phyloP scores from a whole-genome alignment of 2,797 vertebrate genomes.

The Paguma larvata region DNA sequence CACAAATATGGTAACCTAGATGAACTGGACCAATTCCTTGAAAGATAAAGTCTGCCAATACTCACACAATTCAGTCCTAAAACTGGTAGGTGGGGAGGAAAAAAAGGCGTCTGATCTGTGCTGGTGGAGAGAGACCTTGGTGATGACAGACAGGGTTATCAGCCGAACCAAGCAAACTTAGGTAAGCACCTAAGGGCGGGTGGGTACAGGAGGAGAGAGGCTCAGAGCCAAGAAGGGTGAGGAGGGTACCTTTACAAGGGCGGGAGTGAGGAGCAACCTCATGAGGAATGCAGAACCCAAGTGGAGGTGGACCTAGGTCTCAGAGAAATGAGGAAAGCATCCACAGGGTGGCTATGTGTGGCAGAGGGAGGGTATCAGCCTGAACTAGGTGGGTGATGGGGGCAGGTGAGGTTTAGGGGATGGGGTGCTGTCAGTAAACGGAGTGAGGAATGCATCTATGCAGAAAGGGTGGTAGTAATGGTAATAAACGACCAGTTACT shows the following conservation, averaged over 20 bases:
- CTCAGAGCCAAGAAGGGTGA: not conserved
- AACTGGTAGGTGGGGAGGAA: not conserved
- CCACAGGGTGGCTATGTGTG: not conserved
- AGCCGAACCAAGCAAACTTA: not conserved
- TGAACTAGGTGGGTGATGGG: not conserved
- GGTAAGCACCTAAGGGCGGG: not conserved
- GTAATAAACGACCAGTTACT: not conserved
- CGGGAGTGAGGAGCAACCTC: not conserved
- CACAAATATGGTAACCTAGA: not conserved
- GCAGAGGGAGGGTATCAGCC: not conserved
- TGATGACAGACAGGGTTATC: no score
- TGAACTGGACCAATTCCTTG: not conserved
- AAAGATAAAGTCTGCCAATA: not conserved
- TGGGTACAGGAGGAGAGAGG: not conserved
- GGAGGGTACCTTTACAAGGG: not conserved
- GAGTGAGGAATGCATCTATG: no score
- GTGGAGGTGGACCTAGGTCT: not conserved
- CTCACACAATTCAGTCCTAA: not conserved
- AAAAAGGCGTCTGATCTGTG: not conserved
- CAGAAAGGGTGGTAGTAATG: not conserved
- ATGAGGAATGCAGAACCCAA: not conserved
- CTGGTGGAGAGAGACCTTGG: not conserved
- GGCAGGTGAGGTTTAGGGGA: not conserved
- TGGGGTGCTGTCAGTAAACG: not conserved
- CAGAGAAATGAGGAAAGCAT: not conserved